Conservation (phyloP, 2,113 vertebrate genomes). For the Nyctereutes procyonoides region DNA sequence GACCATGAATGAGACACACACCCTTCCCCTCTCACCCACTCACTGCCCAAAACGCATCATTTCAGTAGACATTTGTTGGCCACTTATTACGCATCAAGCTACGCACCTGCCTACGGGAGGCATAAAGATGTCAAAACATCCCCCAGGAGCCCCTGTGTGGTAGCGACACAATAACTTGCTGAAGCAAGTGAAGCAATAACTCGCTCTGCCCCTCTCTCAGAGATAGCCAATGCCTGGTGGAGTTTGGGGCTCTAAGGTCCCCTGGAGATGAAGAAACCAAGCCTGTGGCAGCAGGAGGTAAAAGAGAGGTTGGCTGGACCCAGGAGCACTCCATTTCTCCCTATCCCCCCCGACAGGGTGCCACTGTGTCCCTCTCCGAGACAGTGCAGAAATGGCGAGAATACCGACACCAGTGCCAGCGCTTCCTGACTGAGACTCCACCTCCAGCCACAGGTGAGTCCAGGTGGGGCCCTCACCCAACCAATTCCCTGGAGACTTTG, state of each 20-base stretch:
- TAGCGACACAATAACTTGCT: too few species aligned
- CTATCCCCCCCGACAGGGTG: constrained; percentile 78
- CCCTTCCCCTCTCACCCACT: too few species aligned
- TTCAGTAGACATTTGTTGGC: neutral
- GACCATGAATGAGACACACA: neutral
- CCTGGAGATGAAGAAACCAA: neutral
- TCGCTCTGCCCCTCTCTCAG: neutral
- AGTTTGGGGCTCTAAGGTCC: neutral
- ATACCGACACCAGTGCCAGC: constrained; percentile 87
- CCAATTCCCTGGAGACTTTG: fast-evolving
- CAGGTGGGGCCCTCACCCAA: fast-evolving
- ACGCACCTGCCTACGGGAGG: neutral
- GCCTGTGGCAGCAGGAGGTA: fast-evolving
- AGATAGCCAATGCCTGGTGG: neutral
- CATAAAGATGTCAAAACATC: neutral
- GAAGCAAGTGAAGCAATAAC: too few species aligned
- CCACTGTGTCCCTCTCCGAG: constrained; percentile 86
- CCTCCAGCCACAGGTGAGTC: constrained; percentile 84
- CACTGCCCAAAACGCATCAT: neutral
- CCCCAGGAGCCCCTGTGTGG: neutral
- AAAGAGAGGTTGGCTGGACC: neutral
- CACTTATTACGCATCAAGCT: neutral
- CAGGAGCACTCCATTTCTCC: neutral
- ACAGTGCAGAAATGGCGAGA: constrained; percentile 90
- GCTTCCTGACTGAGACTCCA: constrained; percentile 84